Evolutionary conservation across 2,113 vertebrate genomes (phyloP), one percentile per base, ranked within the genome.

Genomic region (Chloroceryle aenea): DNA sequence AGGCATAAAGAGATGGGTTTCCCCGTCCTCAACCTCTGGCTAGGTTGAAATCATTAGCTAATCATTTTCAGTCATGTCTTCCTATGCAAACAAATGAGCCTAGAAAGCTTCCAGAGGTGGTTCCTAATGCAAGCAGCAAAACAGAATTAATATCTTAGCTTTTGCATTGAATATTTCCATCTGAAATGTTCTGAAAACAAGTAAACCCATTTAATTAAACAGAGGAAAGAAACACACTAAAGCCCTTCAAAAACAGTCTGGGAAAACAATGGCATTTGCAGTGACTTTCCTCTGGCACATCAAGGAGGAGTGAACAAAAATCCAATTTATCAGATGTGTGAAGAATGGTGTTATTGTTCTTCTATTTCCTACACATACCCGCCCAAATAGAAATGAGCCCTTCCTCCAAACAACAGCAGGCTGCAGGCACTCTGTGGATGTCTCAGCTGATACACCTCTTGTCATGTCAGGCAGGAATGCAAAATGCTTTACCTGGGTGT

Each of bases 251-350:
- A 94, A 95, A 52, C 86, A 78, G 90, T 84, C 72, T 0, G 64
- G 29, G 80, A 32, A 78, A 93, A 96, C 94, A 97, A 95, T 61
- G 86, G 83, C 93, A 95, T 64, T 95, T 52, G 76, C 83, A 47
- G 86, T 61, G 90, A 47, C 86, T 90, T 95, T 84, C 47, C 82
- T 90, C 64, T 56, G 52, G 61, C 64, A 74, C 88, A 85, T 88
- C 85, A 68, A 86, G 85, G 68, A 56, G 56, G n/a, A 64, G 58
- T 74, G 89, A 85, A 97, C 95, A 97, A 93, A 92, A 50, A 64
- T 43, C 52, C 0, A 2, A 62, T 73, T 91, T 55, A 82, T 18
- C 8, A 71, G 73, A 74, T 0, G 0, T 4, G 12, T 23, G 45
- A 94, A 93, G 72, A 96, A 95, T 58, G 61, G 25, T 8, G 17